These are phyloP conservation scores for Phortica okadai DNA, from an alignment of 2,888 invertebrate genomes.

Conservation along the genomic window DNA sequence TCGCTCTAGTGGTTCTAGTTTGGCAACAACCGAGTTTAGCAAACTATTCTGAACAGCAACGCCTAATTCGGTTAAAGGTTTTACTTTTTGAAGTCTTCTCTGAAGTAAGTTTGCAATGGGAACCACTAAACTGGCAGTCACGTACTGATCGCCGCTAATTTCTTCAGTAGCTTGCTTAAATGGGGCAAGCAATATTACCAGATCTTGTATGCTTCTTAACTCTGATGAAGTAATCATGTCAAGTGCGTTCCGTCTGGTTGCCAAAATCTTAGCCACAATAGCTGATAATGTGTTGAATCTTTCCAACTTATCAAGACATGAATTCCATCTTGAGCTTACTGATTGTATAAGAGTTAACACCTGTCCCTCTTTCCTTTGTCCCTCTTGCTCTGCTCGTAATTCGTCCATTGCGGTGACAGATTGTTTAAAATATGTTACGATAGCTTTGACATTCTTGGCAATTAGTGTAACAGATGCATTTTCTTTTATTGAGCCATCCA, in stretches of 20 bases:
- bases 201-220: no score
- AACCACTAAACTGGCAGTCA: no score
- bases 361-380: not conserved
- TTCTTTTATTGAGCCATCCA: not conserved
- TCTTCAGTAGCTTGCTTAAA: no score
- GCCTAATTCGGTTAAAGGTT: no score
- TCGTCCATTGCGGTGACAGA: slow-evolving; percentile 14
- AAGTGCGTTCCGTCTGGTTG: not conserved
- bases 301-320: not conserved
- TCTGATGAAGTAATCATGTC: not conserved
- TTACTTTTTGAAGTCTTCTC: no score
- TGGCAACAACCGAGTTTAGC: no score
- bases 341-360: not conserved
- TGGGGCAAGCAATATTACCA: no score
- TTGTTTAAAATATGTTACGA: slow-evolving; percentile 18
- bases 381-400: slow-evolving; percentile 22
- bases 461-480: not conserved
- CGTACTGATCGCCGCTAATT: no score
- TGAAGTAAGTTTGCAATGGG: no score
- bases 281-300: not conserved
- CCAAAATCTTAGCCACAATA: not conserved
- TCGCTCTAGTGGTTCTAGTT: no score
- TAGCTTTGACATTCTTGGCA: not conserved
- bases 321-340: not conserved
- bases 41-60: no score